phyloP scores from a whole-genome alignment of 2,888 invertebrate genomes.

The Ommatoiulus sabulosus region DNA sequence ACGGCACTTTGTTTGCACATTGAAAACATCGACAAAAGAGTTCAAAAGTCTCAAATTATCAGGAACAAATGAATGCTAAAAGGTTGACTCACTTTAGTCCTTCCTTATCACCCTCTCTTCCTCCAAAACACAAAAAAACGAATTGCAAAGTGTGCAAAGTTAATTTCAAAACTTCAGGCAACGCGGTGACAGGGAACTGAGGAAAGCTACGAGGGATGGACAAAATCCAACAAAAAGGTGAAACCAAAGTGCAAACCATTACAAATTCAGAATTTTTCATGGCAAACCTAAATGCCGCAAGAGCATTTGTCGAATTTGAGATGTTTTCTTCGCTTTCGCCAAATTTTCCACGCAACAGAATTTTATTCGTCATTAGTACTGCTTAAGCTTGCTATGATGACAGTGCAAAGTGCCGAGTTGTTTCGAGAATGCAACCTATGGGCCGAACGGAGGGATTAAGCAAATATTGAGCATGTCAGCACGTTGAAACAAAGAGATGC shows the following conservation, averaged over 20 bases:
- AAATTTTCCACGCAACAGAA: background rate
- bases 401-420: slow-evolving; percentile 14
- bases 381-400: background rate
- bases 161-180: background rate
- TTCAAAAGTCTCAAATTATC: background rate
- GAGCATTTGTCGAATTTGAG: background rate
- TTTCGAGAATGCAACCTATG: slow-evolving; percentile 19
- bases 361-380: background rate
- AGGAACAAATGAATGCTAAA: background rate
- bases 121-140: background rate
- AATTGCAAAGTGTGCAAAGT: background rate
- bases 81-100: background rate
- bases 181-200: background rate
- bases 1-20: slow-evolving; percentile 18
- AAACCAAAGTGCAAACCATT: background rate
- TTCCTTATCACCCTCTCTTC: background rate
- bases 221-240: background rate
- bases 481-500: slow-evolving; percentile 5
- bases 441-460: background rate
- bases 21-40: background rate
- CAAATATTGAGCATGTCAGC: slow-evolving; percentile 11
- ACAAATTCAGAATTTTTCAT: background rate
- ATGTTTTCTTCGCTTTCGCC: background rate
- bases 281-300: background rate
- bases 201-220: background rate